phyloP scores from a whole-genome alignment of 2,888 invertebrate genomes.

The Ennomos erosarius region DNA sequence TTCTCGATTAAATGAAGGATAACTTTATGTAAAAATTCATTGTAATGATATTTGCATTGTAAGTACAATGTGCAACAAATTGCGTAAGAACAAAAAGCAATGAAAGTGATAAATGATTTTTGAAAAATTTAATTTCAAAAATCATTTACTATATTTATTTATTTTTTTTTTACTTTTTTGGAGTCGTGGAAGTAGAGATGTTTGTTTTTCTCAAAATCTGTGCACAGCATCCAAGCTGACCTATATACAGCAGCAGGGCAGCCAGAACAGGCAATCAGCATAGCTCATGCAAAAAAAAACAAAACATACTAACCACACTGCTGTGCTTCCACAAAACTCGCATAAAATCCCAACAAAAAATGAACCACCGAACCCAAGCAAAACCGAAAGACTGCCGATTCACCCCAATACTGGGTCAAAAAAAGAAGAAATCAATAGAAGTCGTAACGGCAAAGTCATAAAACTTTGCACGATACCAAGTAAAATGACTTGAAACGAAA shows the following conservation, averaged over 20 bases:
- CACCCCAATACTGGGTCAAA: conserved; percentile 39
- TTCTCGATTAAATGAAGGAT: too few species aligned
- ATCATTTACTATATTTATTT: too few species aligned
- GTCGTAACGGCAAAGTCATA: conserved; percentile 59
- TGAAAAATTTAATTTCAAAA: too few species aligned
- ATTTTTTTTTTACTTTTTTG: too few species aligned
- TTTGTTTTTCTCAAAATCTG: too few species aligned
- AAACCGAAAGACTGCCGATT: conserved; percentile 54
- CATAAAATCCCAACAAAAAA: conserved; percentile 20
- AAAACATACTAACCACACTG: conserved; percentile 15
- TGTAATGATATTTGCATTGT: neutral
- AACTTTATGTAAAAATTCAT: neutral
- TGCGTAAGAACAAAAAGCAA: neutral
- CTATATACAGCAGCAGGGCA: too few species aligned
- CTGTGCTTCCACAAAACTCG: conserved; percentile 7
- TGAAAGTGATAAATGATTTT: neutral
- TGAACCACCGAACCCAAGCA: conserved; percentile 53
- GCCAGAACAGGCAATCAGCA: too few species aligned
- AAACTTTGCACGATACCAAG: conserved; percentile 67
- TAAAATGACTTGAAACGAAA: conserved; percentile 53
- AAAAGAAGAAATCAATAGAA: conserved; percentile 59
- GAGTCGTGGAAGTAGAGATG: too few species aligned
- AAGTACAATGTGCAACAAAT: neutral
- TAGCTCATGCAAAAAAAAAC: too few species aligned
- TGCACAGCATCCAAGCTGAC: too few species aligned